phyloP scores from a whole-genome alignment of 2,113 vertebrate genomes.

The Silurus meridionalis region DNA sequence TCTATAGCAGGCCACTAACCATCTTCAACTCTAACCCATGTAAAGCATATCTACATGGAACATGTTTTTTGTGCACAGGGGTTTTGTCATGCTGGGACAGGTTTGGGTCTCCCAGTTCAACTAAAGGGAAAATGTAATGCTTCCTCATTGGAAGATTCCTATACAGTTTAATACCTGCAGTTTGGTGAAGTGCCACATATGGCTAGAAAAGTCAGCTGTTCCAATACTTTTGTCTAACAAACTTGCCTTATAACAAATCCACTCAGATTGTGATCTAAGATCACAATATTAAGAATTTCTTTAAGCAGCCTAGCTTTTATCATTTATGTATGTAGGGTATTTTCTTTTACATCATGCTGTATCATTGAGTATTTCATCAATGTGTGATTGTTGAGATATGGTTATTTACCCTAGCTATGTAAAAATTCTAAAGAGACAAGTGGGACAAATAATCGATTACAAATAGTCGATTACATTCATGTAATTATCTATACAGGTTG shows the following conservation, averaged over 20 bases:
- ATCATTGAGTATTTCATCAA: neutral
- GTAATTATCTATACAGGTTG: neutral
- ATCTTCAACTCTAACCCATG: no score
- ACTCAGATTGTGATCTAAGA: neutral
- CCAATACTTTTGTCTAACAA: no score
- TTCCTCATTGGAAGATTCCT: no score
- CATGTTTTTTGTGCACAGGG: no score
- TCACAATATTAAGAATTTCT: neutral
- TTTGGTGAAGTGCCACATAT: no score
- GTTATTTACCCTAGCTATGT: neutral
- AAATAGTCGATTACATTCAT: neutral
- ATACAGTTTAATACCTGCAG: no score
- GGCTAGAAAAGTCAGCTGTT: no score
- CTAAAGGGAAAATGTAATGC: no score
- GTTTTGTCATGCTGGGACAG: no score
- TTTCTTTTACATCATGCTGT: neutral
- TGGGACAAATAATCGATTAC: neutral
- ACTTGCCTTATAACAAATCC: neutral
- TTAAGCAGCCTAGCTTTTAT: neutral
- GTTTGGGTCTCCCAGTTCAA: no score
- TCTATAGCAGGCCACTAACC: no score
- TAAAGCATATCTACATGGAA: no score
- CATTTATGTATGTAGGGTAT: neutral
- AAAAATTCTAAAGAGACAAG: neutral
- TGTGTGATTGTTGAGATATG: neutral